These are phyloP conservation scores for Pseudoatta argentina DNA, from an alignment of 1,140 invertebrate species.

Conservation along the genomic window DNA sequence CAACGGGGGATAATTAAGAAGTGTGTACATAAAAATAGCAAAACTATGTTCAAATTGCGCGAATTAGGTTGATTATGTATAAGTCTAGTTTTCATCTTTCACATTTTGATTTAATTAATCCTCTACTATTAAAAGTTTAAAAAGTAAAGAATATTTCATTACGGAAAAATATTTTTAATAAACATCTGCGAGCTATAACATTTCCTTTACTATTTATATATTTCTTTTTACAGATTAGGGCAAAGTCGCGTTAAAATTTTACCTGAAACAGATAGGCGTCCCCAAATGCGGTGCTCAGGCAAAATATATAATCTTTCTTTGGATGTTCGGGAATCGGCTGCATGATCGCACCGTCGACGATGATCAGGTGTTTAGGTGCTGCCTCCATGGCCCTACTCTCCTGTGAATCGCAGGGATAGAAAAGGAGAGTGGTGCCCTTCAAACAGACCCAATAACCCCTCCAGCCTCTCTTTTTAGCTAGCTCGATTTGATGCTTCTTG, in stretches of 20 bases:
- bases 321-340: constrained; percentile 99
- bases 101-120: background rate
- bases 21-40: background rate
- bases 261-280: constrained; percentile 99
- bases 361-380: constrained; percentile 97
- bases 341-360: constrained; percentile 99
- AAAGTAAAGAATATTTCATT: background rate
- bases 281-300: constrained; percentile 98
- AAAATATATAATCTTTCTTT: constrained; percentile 99
- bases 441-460: constrained; percentile 99
- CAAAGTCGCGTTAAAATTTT: constrained; percentile 28
- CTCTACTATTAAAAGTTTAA: background rate
- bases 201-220: background rate
- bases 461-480: constrained; percentile 98
- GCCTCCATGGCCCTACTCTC: constrained; percentile 96
- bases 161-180: background rate
- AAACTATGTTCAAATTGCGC: background rate
- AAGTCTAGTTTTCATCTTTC: background rate
- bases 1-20: background rate
- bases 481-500: constrained; percentile 98
- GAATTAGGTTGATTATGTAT: background rate
- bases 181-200: background rate
- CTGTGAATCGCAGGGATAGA: constrained; percentile 98
- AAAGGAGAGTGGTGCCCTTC: constrained; percentile 98
- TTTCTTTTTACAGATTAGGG: background rate